Conservation (phyloP, 2,113 vertebrate genomes). For the Eurystomus gularis region DNA sequence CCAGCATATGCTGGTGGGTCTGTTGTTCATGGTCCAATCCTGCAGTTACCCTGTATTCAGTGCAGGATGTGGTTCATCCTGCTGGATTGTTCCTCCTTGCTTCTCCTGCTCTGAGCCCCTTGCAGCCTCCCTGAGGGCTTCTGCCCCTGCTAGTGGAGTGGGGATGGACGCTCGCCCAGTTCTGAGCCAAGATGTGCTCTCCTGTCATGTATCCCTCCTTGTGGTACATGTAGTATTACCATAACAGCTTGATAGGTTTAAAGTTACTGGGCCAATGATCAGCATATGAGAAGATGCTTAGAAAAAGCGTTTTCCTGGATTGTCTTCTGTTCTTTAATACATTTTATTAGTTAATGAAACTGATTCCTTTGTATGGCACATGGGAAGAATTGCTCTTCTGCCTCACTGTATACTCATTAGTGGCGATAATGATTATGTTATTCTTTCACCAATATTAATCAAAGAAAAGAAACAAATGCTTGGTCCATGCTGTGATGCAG, state of each 20-base stretch:
- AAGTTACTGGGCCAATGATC: neutral
- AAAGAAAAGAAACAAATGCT: constrained; percentile 43
- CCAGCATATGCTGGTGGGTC: neutral
- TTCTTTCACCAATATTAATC: constrained; percentile 45
- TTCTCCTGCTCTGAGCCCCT: neutral
- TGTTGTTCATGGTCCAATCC: neutral
- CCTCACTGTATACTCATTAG: constrained; percentile 43
- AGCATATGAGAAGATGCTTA: constrained; percentile 7
- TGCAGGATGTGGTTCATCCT: neutral
- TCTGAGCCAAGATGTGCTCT: neutral
- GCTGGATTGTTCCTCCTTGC: neutral
- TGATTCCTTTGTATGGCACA: neutral
- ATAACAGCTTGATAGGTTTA: neutral
- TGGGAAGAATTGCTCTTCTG: constrained; percentile 31
- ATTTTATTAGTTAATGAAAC: constrained; percentile 66
- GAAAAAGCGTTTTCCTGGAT: constrained; percentile 20
- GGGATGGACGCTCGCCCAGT: rapidly evolving
- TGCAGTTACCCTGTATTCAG: neutral
- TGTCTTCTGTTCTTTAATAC: constrained; percentile 61
- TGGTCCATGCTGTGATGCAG: neutral
- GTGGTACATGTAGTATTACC: rapidly evolving
- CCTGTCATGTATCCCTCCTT: neutral
- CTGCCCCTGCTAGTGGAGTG: neutral
- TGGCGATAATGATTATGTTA: constrained; percentile 33
- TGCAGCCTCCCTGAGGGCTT: neutral